These are phyloP conservation scores for Anthonomus grandis DNA, from an alignment of 1,140 invertebrate species.

Conservation along the genomic window DNA sequence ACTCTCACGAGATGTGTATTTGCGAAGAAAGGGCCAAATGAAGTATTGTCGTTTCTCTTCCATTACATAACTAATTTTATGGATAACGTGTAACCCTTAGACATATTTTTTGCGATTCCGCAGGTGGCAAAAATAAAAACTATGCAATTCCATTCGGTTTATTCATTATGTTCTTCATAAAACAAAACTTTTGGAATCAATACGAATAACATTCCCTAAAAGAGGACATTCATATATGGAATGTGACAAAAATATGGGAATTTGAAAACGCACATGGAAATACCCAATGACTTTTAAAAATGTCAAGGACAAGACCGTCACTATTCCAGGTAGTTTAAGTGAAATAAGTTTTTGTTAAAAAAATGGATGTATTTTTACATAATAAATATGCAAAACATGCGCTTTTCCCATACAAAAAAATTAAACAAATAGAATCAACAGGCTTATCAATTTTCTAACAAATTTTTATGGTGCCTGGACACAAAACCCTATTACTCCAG, in stretches of 20 bases:
- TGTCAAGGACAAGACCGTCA: slow-evolving; percentile 4
- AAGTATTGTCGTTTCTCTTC: slow-evolving; percentile 1
- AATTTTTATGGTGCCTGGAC: too few relatives aligned
- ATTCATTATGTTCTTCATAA: slow-evolving; percentile 2
- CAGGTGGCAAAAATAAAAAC: slow-evolving; percentile 4
- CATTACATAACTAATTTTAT: slow-evolving; percentile 6
- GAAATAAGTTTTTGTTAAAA: too few relatives aligned
- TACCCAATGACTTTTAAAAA: slow-evolving; percentile 5
- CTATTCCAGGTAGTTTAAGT: slow-evolving; percentile 1
- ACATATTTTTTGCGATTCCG: slow-evolving; percentile 6
- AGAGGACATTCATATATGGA: neutral
- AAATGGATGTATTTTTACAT: too few relatives aligned
- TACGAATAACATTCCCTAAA: slow-evolving; percentile 8
- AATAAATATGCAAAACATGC: too few relatives aligned
- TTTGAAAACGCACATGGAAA: slow-evolving; percentile 9
- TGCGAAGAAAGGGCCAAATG: slow-evolving; percentile 3
- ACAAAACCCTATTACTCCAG: too few relatives aligned
- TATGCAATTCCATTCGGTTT: slow-evolving; percentile 3
- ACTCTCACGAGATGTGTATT: too few relatives aligned
- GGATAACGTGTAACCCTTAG: slow-evolving; percentile 1
- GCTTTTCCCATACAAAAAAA: too few relatives aligned
- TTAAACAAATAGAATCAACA: too few relatives aligned
- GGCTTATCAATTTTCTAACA: too few relatives aligned
- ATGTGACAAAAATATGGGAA: neutral
- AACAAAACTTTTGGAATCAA: slow-evolving; percentile 5